A percentile compares a stretch with the other conserved stretches of the same genome.
Evolutionary conservation across 2,113 vertebrate genomes (phyloP).

Genomic region (Stegostoma tigrinum): DNA sequence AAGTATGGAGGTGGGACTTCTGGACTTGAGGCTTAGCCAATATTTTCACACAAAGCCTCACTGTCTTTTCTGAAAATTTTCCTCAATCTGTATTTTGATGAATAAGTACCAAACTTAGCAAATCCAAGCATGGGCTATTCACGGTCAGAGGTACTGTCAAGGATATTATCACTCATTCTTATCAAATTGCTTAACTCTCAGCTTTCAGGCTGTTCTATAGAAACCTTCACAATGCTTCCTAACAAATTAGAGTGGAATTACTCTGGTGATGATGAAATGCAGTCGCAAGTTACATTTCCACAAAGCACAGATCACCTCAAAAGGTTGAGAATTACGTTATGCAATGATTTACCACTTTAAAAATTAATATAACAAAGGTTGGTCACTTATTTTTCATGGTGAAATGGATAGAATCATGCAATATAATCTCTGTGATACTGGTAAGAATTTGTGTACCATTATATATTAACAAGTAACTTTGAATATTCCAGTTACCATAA

Average conservation of each 20-base stretch:
- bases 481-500: neutral
- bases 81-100: no score
- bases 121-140: neutral
- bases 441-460: neutral
- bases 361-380: neutral
- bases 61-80: no score
- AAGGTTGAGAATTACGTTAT: neutral
- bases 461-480: neutral
- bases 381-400: neutral
- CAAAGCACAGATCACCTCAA: neutral
- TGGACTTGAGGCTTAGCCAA: no score
- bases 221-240: neutral
- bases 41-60: no score
- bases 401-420: neutral
- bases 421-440: neutral
- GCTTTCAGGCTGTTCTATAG: neutral
- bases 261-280: neutral
- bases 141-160: neutral
- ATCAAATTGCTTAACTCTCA: neutral
- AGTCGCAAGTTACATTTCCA: neutral
- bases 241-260: no score
- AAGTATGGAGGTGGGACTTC: no score
- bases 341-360: neutral
- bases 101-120: neutral
- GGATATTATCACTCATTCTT: neutral